Conservation (phyloP, 2,888 invertebrate species). For the Yponomeuta sedellus region DNA sequence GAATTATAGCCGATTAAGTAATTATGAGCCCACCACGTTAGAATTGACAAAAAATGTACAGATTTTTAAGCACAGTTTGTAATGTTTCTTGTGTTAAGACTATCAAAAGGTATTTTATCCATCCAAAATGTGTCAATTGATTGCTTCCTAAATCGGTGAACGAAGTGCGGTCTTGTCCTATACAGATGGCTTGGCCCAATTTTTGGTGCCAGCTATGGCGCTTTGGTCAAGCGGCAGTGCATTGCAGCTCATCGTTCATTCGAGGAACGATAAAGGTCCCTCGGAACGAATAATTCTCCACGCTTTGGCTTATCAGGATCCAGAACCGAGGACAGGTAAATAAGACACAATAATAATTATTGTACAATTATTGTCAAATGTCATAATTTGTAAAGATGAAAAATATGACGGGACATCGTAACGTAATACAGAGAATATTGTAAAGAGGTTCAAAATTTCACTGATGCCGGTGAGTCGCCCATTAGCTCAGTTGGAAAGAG, state of each 20-base stretch:
- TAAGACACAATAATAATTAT: background rate
- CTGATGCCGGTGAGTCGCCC: too few relatives aligned
- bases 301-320: slow-evolving; percentile 89
- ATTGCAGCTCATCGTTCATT: slow-evolving; percentile 63
- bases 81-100: background rate
- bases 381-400: background rate
- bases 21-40: too few relatives aligned
- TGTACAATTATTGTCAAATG: background rate
- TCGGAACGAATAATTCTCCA: slow-evolving; percentile 88
- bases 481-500: too few relatives aligned
- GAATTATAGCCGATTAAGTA: too few relatives aligned
- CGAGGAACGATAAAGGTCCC: slow-evolving; percentile 89
- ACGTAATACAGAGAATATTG: too few relatives aligned
- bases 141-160: background rate
- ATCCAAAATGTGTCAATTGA: background rate
- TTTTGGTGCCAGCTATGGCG: slow-evolving; percentile 76
- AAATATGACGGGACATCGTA: too few relatives aligned
- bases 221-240: slow-evolving; percentile 72
- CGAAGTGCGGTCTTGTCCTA: background rate
- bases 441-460: too few relatives aligned
- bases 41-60: background rate
- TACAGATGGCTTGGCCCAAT: slow-evolving; percentile 62
- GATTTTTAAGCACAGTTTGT: too few relatives aligned
- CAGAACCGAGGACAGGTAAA: slow-evolving; percentile 89
- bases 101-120: too few relatives aligned